Evolutionary conservation across 2,113 vertebrate genomes (phyloP).

Genomic region (Sorex fumeus): DNA sequence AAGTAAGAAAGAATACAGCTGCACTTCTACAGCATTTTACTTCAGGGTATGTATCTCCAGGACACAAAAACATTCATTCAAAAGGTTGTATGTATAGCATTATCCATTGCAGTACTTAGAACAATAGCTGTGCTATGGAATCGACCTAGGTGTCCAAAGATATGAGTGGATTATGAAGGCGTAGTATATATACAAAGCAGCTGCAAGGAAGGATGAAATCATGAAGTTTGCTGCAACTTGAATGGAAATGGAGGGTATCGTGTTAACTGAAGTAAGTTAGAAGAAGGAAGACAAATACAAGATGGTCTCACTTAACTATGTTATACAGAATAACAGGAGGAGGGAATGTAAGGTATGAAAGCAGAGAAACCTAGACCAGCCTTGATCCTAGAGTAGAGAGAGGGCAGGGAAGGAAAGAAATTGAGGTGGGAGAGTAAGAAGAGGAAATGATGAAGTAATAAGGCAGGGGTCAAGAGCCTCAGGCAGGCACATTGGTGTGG

Average conservation of each 20-base stretch:
- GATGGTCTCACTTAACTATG: neutral
- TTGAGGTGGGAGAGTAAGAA: no score
- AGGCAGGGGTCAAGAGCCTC: no score
- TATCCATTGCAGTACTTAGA: no score
- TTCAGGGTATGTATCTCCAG: neutral
- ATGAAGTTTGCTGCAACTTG: neutral
- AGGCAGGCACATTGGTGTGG: no score
- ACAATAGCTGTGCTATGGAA: neutral
- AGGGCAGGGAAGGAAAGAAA: neutral
- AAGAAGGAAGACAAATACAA: neutral
- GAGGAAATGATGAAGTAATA: no score
- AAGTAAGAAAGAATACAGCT: neutral
- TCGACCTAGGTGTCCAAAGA: neutral
- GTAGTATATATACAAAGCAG: no score
- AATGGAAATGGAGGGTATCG: neutral
- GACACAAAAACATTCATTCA: neutral
- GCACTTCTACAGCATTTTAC: no score
- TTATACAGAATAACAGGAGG: neutral
- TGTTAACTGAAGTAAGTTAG: neutral
- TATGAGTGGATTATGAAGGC: neutral
- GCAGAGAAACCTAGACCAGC: no score
- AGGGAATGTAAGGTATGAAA: no score
- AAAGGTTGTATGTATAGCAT: no score
- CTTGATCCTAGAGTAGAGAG: neutral
- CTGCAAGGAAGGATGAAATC: no score